phyloP scores from a whole-genome alignment of 2,797 vertebrate genomes.

The Acrocephalus scirpaceus region DNA sequence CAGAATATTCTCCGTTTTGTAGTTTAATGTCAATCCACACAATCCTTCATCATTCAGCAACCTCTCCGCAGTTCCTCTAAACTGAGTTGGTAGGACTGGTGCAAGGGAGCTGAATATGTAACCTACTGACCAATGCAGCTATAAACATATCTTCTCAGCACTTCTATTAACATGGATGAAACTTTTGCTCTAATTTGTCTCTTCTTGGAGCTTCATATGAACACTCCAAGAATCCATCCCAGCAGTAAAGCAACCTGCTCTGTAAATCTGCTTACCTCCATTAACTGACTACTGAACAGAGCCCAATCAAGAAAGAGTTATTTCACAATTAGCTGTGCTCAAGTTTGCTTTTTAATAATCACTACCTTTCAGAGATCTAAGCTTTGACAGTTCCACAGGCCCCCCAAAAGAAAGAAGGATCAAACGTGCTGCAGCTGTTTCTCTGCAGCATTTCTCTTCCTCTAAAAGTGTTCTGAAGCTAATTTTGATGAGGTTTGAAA shows the following conservation, averaged over 20 bases:
- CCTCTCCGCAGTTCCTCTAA: background rate
- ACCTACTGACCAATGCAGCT: background rate
- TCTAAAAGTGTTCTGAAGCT: conserved; percentile 48
- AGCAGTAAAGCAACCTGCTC: background rate
- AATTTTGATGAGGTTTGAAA: conserved; percentile 68
- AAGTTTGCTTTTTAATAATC: background rate
- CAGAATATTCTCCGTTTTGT: background rate
- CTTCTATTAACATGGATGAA: background rate
- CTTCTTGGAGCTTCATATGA: background rate
- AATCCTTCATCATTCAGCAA: background rate
- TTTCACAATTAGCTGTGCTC: background rate
- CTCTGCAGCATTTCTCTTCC: conserved; percentile 40
- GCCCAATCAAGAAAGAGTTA: background rate
- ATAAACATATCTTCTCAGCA: background rate
- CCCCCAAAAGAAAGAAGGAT: background rate
- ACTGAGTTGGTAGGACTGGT: background rate
- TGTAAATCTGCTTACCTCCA: background rate
- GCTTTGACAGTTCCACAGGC: background rate
- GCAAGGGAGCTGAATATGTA: background rate
- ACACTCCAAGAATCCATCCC: background rate
- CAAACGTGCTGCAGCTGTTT: conserved; percentile 28
- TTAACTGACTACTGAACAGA: background rate
- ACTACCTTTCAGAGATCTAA: background rate
- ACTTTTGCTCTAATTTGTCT: background rate
- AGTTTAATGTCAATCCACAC: background rate